phyloP scores from a whole-genome alignment of 2,888 invertebrate species.

The Cataglyphis cursor region DNA sequence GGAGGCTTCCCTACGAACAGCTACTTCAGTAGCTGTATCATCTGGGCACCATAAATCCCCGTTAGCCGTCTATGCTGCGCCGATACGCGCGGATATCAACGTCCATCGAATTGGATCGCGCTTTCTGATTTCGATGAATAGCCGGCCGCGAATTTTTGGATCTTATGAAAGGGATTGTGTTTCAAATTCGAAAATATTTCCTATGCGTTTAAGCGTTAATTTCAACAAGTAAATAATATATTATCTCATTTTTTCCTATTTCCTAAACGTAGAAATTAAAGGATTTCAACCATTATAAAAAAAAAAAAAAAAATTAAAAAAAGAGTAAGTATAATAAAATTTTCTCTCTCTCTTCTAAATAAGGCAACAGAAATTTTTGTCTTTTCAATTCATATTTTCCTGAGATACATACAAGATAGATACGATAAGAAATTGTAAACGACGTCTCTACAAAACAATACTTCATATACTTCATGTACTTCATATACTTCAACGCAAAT shows the following conservation, averaged over 20 bases:
- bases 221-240: background rate
- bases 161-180: background rate
- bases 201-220: background rate
- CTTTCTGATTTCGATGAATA: conserved; percentile 6
- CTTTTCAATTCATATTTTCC: background rate
- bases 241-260: background rate
- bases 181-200: background rate
- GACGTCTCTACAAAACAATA: background rate
- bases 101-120: background rate
- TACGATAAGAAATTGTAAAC: background rate
- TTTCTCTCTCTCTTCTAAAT: background rate
- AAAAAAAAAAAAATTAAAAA: background rate
- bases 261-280: background rate
- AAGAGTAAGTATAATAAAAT: background rate
- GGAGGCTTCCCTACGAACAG: conserved; percentile 75
- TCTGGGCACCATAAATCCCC: conserved; percentile 75
- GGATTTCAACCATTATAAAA: background rate
- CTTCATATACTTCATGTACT: background rate
- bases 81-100: conserved; percentile 60
- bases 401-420: background rate
- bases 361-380: background rate
- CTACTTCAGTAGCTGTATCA: conserved; percentile 76
- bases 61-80: conserved; percentile 64
- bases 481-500: background rate
- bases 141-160: background rate